Evolutionary conservation across 2,113 vertebrate genomes (phyloP).

Genomic region (Lichenostomus cassidix): DNA sequence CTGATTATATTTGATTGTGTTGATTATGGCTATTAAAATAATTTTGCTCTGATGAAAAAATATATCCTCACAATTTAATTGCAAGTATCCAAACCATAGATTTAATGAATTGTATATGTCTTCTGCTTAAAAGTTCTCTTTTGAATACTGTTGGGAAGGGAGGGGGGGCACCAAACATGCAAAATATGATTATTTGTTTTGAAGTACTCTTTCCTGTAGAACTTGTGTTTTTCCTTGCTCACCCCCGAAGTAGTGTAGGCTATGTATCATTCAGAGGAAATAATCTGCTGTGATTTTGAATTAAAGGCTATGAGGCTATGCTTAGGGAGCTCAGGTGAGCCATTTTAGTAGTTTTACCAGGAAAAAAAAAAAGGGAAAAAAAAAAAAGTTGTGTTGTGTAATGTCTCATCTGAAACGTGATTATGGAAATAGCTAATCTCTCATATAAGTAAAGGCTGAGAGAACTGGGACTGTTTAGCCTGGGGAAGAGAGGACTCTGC

Average conservation of each 20-base stretch:
- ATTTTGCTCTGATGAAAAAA: slow-evolving; percentile 63
- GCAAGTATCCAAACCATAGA: slow-evolving; percentile 38
- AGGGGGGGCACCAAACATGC: not conserved
- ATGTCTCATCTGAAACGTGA: not conserved
- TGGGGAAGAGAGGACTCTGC: not conserved
- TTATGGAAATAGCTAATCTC: not conserved
- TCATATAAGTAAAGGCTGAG: not conserved
- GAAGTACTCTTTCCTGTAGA: not conserved
- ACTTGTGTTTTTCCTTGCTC: not conserved
- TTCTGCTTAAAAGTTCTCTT: slow-evolving; percentile 6
- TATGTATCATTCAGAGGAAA: not conserved
- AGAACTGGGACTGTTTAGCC: not conserved
- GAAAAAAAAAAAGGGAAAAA: not conserved
- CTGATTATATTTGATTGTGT: slow-evolving; percentile 70
- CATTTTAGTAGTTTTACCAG: not conserved
- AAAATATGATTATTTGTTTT: not conserved
- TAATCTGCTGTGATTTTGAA: not conserved
- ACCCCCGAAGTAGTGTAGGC: not conserved
- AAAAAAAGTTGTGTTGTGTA: not conserved
- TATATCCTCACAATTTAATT: slow-evolving; percentile 41
- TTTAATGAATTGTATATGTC: slow-evolving; percentile 1
- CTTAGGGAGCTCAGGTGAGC: not conserved
- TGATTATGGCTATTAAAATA: slow-evolving; percentile 71
- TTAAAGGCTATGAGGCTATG: not conserved
- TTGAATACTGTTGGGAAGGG: not conserved